Base-by-base conservation (phyloP, 2,888 invertebrate genomes). In the Rhamphomyia laevipes region DNA sequence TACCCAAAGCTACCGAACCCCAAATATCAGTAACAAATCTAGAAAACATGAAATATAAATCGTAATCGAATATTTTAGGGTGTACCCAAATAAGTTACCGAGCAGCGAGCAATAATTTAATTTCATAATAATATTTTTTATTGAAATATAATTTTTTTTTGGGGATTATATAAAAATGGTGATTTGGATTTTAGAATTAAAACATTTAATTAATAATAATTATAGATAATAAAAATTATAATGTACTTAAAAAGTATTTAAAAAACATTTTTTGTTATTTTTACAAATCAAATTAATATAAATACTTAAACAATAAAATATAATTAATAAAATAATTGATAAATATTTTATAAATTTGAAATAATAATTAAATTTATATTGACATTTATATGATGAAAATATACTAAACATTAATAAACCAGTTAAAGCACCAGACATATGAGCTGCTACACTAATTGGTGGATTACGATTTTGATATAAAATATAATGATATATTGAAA, bases 371-470 rank as follows among this genome's bases (percentile, higher is more conserved):
- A 5, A n/a, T 13, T 35, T 35, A 35, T 13, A 27, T 27, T 27
- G 3, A 35, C 2, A 40, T 33, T 46, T 48, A 17, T 35, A 18
- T 16, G 71, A 54, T 10, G 48, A 46, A 43, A 40, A 51, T n/a
- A 53, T 27, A 21, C 31, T 31, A 44, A 82, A 75, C 7, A 80
- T 82, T 4, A 83, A 59, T 7, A 83, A 70, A 1, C 86, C 86
- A 1, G 78, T 74, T 1, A 78, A 63, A 4, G 82, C 85, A 5
- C 86, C 86, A 7, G 81, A 76, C 15, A 76, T 70, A 61, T 86
- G 86, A 6, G 86, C 84, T 1, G 81, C 77, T 77, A 84, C 78
- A 38, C 85, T 83, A 52, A 84, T 75, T 33, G 71, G 66, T 13
- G 76, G 74, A 56, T 63, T 59, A n/a, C 48, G 54, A 61, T 72